A percentile compares a stretch with the other conserved stretches of the same genome.
phyloP scores from a whole-genome alignment of 2,113 vertebrate genomes.

The Copsychus sechellarum region DNA sequence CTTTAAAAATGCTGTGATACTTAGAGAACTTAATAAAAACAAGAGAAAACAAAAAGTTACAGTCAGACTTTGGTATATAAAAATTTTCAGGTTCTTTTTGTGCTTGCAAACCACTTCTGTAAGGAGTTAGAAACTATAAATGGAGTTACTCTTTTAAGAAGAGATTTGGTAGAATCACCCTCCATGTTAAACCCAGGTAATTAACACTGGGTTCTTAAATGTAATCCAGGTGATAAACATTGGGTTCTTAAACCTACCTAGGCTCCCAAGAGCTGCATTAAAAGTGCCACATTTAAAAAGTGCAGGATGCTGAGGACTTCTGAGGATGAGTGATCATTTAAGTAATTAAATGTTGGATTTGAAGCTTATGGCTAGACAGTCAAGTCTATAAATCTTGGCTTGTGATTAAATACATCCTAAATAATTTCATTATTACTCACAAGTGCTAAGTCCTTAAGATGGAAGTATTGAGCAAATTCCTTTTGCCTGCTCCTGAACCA shows the following conservation, averaged over 20 bases:
- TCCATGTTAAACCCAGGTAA: background rate
- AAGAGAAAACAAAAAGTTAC: background rate
- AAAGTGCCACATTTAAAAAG: background rate
- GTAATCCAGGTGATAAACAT: background rate
- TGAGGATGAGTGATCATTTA: background rate
- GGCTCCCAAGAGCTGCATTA: background rate
- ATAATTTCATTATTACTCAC: background rate
- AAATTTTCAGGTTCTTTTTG: background rate
- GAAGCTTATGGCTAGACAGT: background rate
- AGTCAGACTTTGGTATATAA: background rate
- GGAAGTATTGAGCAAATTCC: background rate
- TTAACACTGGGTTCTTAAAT: background rate
- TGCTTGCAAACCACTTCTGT: background rate
- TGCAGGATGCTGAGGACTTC: background rate
- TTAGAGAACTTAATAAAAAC: background rate
- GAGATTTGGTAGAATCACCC: background rate
- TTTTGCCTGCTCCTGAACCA: background rate
- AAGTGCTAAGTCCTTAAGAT: background rate
- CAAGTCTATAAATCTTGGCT: background rate
- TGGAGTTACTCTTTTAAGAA: background rate
- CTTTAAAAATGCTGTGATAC: background rate
- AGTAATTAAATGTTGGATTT: background rate
- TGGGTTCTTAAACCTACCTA: background rate
- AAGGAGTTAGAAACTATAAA: background rate
- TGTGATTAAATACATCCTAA: background rate